Evolutionary conservation across 2,888 invertebrate genomes (phyloP).

Genomic region (Ommatoiulus sabulosus): DNA sequence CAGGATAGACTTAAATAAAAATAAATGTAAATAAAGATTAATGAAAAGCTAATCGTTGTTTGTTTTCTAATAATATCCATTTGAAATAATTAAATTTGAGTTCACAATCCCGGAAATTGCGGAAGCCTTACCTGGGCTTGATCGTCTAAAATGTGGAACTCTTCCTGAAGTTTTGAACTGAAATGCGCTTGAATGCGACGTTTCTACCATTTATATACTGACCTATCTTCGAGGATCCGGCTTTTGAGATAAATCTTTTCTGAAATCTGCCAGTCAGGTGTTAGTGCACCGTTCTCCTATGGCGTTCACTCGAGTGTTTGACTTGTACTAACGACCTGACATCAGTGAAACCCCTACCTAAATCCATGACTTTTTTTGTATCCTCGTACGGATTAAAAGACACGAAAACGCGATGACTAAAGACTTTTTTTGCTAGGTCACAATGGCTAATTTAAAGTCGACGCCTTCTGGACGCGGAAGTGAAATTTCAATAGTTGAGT

Average conservation of each 20-base stretch:
- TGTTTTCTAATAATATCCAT: too few relatives aligned
- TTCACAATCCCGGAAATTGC: too few relatives aligned
- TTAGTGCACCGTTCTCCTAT: not conserved
- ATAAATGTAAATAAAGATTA: too few relatives aligned
- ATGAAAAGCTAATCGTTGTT: too few relatives aligned
- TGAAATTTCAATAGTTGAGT: not conserved
- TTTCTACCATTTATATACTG: conserved; percentile 48
- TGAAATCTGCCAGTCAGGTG: conserved; percentile 16
- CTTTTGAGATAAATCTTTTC: conserved; percentile 2
- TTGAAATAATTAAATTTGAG: too few relatives aligned
- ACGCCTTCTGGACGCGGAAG: conserved; percentile 49
- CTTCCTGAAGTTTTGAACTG: not conserved
- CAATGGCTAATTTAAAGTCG: conserved; percentile 1
- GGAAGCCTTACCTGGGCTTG: conserved; percentile 7
- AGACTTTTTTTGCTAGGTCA: conserved; percentile 47
- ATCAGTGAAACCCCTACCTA: conserved; percentile 3
- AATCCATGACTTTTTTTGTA: not conserved
- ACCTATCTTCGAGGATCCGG: conserved; percentile 46
- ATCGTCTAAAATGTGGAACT: too few relatives aligned
- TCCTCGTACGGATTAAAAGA: not conserved
- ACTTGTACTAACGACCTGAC: conserved; percentile 25
- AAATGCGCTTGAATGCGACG: not conserved
- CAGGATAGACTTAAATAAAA: too few relatives aligned
- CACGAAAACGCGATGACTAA: conserved; percentile 40
- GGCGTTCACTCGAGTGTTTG: conserved; percentile 12